Evolutionary conservation across 1,140 invertebrate genomes (phyloP).

Genomic region (Hyles vespertilio): DNA sequence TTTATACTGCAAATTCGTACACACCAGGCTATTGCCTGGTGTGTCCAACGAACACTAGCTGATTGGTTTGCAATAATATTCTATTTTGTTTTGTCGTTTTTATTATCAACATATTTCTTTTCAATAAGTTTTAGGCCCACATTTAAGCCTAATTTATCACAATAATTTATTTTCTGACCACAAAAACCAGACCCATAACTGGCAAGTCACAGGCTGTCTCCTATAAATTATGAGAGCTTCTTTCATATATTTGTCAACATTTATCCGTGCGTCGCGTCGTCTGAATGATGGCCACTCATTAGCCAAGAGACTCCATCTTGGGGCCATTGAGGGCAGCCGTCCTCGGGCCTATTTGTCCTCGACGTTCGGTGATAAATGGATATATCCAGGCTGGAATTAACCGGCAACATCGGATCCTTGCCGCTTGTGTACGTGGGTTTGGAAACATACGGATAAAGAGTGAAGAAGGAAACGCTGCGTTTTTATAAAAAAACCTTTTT

Average conservation of each 20-base stretch:
- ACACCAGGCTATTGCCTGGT: too few species aligned
- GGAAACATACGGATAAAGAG: not conserved
- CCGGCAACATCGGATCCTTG: slow-evolving; percentile 20
- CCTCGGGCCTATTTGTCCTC: slow-evolving; percentile 37
- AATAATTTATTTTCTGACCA: too few species aligned
- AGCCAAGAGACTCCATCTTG: slow-evolving; percentile 31
- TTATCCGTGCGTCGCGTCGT: slow-evolving; percentile 25
- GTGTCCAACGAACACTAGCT: too few species aligned
- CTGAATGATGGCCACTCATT: slow-evolving; percentile 37
- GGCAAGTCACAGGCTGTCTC: not conserved
- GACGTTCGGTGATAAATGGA: slow-evolving; percentile 34
- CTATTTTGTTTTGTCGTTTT: too few species aligned
- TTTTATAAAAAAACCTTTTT: not conserved
- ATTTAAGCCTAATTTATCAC: too few species aligned
- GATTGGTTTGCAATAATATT: too few species aligned
- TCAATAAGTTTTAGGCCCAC: too few species aligned
- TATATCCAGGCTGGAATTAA: slow-evolving; percentile 28
- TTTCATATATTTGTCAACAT: slow-evolving; percentile 43
- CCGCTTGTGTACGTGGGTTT: slow-evolving; percentile 8
- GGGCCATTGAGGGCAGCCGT: slow-evolving; percentile 38
- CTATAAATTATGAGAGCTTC: slow-evolving; percentile 34
- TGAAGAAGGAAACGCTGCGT: not conserved
- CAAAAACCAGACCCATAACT: too few species aligned
- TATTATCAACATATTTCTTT: too few species aligned
- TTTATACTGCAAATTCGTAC: too few species aligned